Base-by-base conservation (phyloP, 2,888 invertebrate genomes). In the Tinea semifulvella region DNA sequence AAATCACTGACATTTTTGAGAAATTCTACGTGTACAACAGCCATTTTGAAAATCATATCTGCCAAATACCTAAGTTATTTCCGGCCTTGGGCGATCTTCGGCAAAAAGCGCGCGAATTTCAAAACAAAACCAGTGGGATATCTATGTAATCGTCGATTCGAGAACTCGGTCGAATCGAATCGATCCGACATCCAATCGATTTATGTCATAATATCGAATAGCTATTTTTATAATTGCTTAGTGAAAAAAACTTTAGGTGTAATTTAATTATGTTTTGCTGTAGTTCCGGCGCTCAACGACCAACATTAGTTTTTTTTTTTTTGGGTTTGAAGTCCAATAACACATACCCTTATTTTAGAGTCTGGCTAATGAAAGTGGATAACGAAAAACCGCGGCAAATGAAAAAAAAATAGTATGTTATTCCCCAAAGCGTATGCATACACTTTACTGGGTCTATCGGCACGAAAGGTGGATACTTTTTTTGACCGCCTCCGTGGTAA, bases 171-270 rank as follows among this genome's bases (percentile, higher is more conserved):
- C 31, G 31, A 31, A 31, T 14, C 31, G 11, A 31, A 31, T 31
- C 14, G 31, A 31, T 31, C 14, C 7, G 31, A 2, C 7, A 31
- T 31, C 11, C 11, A n/a, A 22, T 22, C 8, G 22, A 13, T 14
- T 31, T 31, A 14, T 31, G 31, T 31, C n/a, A n/a, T n/a, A 31
- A 31, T 31, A 31, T n/a, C n/a, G 7, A 31, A 31, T 31, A 31
- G n/a, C n/a, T n/a, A 31, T 31, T 14, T 31, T n/a, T 31, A 13
- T 31, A 31, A 31, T 31, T 31, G 31, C 13, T n/a, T 31, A 31
- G 14, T 31, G n/a, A 31, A 31, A 31, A 13, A 2, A 3, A 13
- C 14, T n/a, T 13, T 14, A 3, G n/a, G n/a, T n/a, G 2, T 31
- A 11, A 31, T 14, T 31, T 31, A 31, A 13, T 6, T 2, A 7